Evolutionary conservation across 2,113 vertebrate species (phyloP).

Genomic region (Etheostoma cragini): DNA sequence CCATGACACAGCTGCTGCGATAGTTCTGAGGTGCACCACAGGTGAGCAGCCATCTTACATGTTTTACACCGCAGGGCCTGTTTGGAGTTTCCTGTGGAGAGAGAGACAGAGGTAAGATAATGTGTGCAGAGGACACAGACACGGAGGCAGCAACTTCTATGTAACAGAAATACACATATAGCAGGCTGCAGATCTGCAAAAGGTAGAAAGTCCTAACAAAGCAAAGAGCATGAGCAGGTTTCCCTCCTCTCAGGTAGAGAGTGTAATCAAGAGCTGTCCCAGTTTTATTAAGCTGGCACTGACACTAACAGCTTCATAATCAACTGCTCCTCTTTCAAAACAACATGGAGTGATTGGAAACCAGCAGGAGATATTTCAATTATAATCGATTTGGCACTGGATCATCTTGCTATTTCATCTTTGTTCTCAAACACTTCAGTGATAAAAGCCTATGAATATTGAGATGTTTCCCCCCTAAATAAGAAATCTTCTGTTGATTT

Average conservation of each 20-base stretch:
- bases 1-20: constrained; percentile 90
- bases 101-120: constrained; percentile 28
- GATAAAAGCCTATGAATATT: constrained; percentile 12
- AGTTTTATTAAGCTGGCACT: constrained; percentile 19
- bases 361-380: constrained; percentile 67
- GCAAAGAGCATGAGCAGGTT: constrained; percentile 36
- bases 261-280: constrained; percentile 37
- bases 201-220: constrained; percentile 25
- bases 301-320: constrained; percentile 55
- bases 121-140: constrained; percentile 22
- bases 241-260: constrained; percentile 36
- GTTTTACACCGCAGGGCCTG: constrained; percentile 92
- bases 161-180: background rate
- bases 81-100: constrained; percentile 91
- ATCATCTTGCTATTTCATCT: constrained; percentile 26
- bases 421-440: constrained; percentile 1
- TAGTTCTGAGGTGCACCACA: constrained; percentile 92
- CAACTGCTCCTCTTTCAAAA: constrained; percentile 50
- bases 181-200: constrained; percentile 14
- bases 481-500: constrained; percentile 10
- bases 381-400: constrained; percentile 54
- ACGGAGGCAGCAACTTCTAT: background rate
- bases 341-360: constrained; percentile 46
- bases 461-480: constrained; percentile 20
- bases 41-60: constrained; percentile 91